Percentiles rank a stretch among this genome's conserved stretches.
Evolutionary conservation across 1,140 invertebrate genomes (phyloP).

Genomic region (Asobara japonica): DNA sequence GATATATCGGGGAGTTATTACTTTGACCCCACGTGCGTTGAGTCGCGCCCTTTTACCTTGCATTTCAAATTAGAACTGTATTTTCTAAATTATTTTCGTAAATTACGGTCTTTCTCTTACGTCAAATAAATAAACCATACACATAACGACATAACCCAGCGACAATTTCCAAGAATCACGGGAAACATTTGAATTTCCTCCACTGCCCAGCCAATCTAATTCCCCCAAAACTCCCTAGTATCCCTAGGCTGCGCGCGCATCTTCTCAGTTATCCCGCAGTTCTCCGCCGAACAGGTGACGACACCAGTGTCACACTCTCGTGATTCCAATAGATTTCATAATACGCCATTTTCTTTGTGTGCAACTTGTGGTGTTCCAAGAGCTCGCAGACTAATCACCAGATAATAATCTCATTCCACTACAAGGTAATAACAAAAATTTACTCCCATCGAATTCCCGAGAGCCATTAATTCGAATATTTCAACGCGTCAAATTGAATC

Average conservation of each 20-base stretch:
- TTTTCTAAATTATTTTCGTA: too few relatives aligned
- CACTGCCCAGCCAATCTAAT: background rate
- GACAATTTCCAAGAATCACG: background rate
- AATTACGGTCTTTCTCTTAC: too few relatives aligned
- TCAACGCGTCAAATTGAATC: background rate
- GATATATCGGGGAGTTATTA: too few relatives aligned
- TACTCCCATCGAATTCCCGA: background rate
- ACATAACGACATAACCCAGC: too few relatives aligned
- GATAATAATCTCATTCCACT: conserved; percentile 45
- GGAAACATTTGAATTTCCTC: background rate
- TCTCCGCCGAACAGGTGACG: conserved; percentile 36
- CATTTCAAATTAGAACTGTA: too few relatives aligned
- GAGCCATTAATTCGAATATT: background rate
- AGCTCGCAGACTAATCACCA: conserved; percentile 39
- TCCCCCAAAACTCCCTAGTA: background rate
- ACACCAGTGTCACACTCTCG: conserved; percentile 59
- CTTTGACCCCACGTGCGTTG: too few relatives aligned
- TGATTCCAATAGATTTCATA: conserved; percentile 54
- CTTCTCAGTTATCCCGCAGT: background rate
- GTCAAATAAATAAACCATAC: too few relatives aligned
- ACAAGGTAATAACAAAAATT: conserved; percentile 43
- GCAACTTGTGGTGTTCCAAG: conserved; percentile 44
- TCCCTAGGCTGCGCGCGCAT: background rate
- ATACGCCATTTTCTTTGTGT: conserved; percentile 67
- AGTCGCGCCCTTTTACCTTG: too few relatives aligned